Conservation (phyloP, 2,113 vertebrate genomes). For the Hassar affinis region DNA sequence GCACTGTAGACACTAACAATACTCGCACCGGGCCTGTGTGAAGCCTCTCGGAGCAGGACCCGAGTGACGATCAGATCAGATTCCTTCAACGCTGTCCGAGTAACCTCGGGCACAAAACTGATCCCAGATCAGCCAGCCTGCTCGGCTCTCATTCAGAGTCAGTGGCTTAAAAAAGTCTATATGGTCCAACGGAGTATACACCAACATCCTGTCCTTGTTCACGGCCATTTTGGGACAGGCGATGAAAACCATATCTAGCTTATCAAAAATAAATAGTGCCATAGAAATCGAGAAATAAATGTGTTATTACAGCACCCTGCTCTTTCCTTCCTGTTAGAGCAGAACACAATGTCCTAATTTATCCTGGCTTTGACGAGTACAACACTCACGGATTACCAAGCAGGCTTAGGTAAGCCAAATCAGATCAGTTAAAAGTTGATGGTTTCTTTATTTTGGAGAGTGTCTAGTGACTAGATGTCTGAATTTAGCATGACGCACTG, state of each 20-base stretch:
- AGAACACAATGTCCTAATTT: neutral
- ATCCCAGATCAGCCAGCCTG: neutral
- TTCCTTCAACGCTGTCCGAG: neutral
- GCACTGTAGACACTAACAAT: neutral
- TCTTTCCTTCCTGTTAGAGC: neutral
- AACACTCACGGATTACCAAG: neutral
- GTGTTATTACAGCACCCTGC: neutral
- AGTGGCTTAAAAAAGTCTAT: neutral
- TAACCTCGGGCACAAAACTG: neutral
- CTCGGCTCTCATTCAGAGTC: neutral
- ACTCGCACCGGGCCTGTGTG: neutral
- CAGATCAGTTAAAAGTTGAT: neutral
- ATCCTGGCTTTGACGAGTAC: neutral
- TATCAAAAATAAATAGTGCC: neutral
- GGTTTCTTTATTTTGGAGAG: neutral
- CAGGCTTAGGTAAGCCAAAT: neutral
- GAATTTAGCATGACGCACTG: neutral
- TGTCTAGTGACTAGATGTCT: neutral
- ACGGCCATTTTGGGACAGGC: neutral
- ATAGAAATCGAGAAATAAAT: neutral
- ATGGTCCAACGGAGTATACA: neutral
- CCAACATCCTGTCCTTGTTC: neutral
- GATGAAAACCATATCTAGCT: too few relatives aligned
- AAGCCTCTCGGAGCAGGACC: neutral
- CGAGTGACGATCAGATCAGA: neutral